Conservation (phyloP, 2,888 invertebrate genomes). For the Idaea dimidiata region DNA sequence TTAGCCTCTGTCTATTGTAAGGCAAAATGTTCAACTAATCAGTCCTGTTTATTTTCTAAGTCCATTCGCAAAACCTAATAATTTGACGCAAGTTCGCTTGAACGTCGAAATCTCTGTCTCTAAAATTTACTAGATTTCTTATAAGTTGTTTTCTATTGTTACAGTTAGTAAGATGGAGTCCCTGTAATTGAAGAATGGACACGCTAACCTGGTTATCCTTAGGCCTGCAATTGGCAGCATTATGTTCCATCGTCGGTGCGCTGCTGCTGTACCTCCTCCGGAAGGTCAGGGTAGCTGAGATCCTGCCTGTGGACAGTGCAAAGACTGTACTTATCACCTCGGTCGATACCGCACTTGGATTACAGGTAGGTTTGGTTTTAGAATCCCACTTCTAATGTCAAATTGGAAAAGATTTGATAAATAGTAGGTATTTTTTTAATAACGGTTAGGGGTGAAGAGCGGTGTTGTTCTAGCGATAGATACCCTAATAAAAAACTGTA, state of each 20-base stretch:
- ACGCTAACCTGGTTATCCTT: constrained; percentile 89
- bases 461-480: no score
- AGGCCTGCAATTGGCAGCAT: constrained; percentile 89
- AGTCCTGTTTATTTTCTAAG: no score
- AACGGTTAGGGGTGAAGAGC: no score
- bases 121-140: not conserved
- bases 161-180: constrained; percentile 60
- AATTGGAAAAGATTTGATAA: not conserved
- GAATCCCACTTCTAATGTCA: not conserved
- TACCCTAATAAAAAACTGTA: no score
- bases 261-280: constrained; percentile 88
- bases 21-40: no score
- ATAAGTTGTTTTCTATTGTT: constrained; percentile 36
- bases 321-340: constrained; percentile 89
- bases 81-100: no score
- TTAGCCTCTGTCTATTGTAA: no score
- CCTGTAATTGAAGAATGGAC: constrained; percentile 82
- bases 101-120: no score
- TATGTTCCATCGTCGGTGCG: constrained; percentile 92
- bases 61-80: no score
- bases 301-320: constrained; percentile 82
- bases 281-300: constrained; percentile 84
- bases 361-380: constrained; percentile 79
- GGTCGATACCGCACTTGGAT: constrained; percentile 89
- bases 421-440: not conserved